Conservation (phyloP, 2,888 invertebrate genomes). For the Lordiphosa fenestrarum region DNA sequence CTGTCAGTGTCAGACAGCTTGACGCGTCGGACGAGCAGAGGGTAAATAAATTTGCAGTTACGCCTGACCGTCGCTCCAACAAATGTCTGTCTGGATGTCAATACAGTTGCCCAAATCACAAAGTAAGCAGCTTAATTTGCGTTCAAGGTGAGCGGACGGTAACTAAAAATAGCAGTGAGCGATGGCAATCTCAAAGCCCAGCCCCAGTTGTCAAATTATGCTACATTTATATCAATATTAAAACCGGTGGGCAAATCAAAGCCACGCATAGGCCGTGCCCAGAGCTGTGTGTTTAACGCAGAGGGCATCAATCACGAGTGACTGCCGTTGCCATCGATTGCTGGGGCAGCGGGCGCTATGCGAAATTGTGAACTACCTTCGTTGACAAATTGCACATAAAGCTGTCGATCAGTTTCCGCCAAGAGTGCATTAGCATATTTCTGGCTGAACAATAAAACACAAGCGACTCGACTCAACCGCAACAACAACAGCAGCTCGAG, state of each 20-base stretch:
- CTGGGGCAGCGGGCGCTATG: conserved; percentile 48
- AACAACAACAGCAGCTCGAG: conserved; percentile 17
- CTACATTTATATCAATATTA: conserved; percentile 48
- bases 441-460: conserved; percentile 28
- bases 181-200: conserved; percentile 40
- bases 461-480: conserved; percentile 20
- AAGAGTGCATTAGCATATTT: conserved; percentile 49
- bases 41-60: conserved; percentile 58
- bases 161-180: conserved; percentile 67
- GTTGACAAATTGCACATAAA: conserved; percentile 76
- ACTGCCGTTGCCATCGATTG: neutral
- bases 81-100: conserved; percentile 70
- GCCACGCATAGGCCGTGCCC: conserved; percentile 18
- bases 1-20: conserved; percentile 47
- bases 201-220: conserved; percentile 70
- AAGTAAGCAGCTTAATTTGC: conserved; percentile 41
- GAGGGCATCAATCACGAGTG: conserved; percentile 54
- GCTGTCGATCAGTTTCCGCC: conserved; percentile 72
- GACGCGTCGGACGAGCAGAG: conserved; percentile 39
- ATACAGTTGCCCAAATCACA: conserved; percentile 31
- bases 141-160: conserved; percentile 52
- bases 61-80: conserved; percentile 37
- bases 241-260: conserved; percentile 57
- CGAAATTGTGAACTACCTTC: conserved; percentile 66
- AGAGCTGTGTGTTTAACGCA: conserved; percentile 45